Percentiles rank a stretch among this genome's conserved stretches.
Conservation (phyloP, 2,797 vertebrate genomes). For the Lagocephalus sceleratus region DNA sequence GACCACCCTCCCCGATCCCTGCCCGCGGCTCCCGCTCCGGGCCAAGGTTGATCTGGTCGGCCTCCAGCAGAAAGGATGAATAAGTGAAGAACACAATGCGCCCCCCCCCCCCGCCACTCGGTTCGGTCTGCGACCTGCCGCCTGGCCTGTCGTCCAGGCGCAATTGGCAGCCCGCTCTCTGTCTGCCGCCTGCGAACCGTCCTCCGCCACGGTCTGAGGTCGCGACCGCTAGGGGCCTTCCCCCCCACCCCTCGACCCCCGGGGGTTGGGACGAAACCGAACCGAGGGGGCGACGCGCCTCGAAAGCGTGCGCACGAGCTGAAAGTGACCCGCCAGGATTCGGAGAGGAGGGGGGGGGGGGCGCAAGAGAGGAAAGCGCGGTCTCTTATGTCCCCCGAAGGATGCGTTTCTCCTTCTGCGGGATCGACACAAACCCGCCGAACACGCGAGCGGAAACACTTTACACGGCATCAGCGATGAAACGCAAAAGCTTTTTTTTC, state of each 20-base stretch:
- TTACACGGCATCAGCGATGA: constrained; percentile 28
- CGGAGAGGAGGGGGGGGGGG: too few species aligned
- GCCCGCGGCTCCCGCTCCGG: constrained; percentile 45
- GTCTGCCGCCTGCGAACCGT: constrained; percentile 42
- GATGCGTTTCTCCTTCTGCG: not conserved
- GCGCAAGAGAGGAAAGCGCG: not conserved
- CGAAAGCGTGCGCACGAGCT: not conserved
- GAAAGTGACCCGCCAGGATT: constrained; percentile 13
- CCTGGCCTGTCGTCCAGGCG: constrained; percentile 50
- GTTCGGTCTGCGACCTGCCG: constrained; percentile 62
- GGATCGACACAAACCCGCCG: constrained; percentile 12
- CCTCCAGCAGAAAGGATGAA: constrained; percentile 70
- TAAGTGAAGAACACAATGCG: constrained; percentile 75
- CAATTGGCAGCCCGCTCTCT: constrained; percentile 46
- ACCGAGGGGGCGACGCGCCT: too few species aligned
- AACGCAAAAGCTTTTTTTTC: constrained; percentile 22
- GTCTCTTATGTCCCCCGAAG: not conserved
- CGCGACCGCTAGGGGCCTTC: too few species aligned
- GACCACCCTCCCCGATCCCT: constrained; percentile 30
- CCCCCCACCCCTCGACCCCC: too few species aligned
- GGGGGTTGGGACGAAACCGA: too few species aligned
- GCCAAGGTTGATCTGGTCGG: constrained; percentile 64
- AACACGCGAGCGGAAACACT: constrained; percentile 15
- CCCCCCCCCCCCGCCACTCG: too few species aligned
- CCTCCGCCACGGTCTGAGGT: constrained; percentile 42